A percentile compares a stretch with the other conserved stretches of the same genome.
These are phyloP conservation scores for Steatocranus sp. DNA, from an alignment of 2,797 vertebrate species.

Conservation along the genomic window DNA sequence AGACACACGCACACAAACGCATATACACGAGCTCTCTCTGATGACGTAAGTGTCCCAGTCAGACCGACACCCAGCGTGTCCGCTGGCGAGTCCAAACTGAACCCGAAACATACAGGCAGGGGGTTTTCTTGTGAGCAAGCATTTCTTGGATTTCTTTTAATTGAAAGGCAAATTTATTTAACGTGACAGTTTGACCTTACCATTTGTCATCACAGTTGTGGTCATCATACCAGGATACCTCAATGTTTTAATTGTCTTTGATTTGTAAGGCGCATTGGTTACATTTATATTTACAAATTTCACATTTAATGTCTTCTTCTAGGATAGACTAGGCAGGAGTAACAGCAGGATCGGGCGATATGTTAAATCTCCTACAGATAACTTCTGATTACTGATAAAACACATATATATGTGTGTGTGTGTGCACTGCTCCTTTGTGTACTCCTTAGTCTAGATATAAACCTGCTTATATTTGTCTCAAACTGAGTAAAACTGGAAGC, in stretches of 20 bases:
- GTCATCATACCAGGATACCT: neutral
- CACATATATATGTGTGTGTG: neutral
- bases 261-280: neutral
- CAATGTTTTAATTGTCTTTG: neutral
- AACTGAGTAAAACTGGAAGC: neutral
- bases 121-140: neutral
- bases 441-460: neutral
- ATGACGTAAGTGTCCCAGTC: slow-evolving; percentile 34
- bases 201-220: neutral
- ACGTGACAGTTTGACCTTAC: neutral
- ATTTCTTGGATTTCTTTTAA: neutral
- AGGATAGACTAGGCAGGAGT: neutral
- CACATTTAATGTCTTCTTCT: neutral
- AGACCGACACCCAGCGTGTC: slow-evolving; percentile 7
- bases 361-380: neutral
- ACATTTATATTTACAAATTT: neutral
- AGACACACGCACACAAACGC: neutral
- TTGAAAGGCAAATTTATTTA: neutral
- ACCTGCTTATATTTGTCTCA: neutral
- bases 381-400: neutral
- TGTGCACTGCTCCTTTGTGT: neutral
- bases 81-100: slow-evolving; percentile 17
- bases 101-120: slow-evolving; percentile 1
- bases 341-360: neutral
- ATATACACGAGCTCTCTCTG: neutral